phyloP scores from a whole-genome alignment of 2,113 vertebrate species.

The Rhegmatorhina hoffmannsi region DNA sequence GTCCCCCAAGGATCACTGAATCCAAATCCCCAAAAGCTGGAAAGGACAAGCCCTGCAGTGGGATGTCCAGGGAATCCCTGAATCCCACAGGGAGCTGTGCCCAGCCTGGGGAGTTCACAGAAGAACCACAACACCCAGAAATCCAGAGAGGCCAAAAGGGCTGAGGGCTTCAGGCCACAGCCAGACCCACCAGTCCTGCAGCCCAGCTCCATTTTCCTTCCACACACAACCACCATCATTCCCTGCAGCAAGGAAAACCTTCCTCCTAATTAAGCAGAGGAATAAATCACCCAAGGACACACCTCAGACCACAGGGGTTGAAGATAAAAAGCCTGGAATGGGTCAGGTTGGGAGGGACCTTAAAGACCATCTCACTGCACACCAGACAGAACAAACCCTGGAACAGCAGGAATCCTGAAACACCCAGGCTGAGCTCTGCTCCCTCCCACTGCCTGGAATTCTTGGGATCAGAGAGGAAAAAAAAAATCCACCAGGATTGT shows the following conservation, averaged over 20 bases:
- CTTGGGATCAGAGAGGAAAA: neutral
- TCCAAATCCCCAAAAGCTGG: fast-evolving
- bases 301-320: neutral
- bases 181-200: fast-evolving
- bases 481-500: neutral
- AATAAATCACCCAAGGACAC: neutral
- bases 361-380: neutral
- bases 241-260: neutral
- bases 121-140: neutral
- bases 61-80: neutral
- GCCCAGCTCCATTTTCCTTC: fast-evolving
- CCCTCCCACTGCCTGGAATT: neutral
- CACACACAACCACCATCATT: neutral
- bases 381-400: neutral
- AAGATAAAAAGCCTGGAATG: neutral
- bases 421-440: neutral
- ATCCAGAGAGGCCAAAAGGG: neutral
- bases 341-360: neutral
- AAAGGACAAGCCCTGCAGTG: fast-evolving
- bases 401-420: neutral
- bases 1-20: neutral
- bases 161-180: neutral
- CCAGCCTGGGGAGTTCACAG: neutral
- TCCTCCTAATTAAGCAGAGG: neutral
- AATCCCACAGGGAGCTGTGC: neutral